Percentiles rank a stretch among this genome's conserved stretches.
Conservation (phyloP, 2,888 invertebrate genomes). For the Sabatieria punctata region DNA sequence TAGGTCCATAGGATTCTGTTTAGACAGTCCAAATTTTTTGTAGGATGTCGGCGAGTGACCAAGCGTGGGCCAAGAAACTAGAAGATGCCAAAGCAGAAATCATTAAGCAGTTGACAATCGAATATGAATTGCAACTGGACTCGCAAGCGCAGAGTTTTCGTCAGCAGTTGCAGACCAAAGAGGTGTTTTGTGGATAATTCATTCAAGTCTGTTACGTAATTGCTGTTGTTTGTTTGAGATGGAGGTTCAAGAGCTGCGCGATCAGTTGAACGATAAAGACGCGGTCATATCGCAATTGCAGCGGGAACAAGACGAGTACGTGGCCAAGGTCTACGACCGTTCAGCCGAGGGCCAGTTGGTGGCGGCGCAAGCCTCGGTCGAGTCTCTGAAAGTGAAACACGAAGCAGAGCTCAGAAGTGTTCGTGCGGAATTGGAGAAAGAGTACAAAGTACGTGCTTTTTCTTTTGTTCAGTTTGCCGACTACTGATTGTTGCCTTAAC, state of each 20-base stretch:
- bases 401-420: neutral
- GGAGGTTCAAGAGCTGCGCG: neutral
- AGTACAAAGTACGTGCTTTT: neutral
- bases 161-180: neutral
- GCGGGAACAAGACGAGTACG: neutral
- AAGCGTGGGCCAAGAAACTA: neutral
- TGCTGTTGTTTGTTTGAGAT: neutral
- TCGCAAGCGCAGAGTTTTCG: neutral
- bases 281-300: neutral
- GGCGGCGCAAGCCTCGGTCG: neutral
- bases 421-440: slow-evolving; percentile 1
- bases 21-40: too few relatives aligned
- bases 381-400: neutral
- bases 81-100: slow-evolving; percentile 4
- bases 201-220: neutral
- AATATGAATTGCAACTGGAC: slow-evolving; percentile 7
- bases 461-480: neutral
- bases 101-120: slow-evolving; percentile 6
- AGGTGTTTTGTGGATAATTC: neutral
- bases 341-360: neutral
- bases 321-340: neutral
- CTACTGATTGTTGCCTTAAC: too few relatives aligned
- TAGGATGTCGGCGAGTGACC: too few relatives aligned
- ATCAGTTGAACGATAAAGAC: neutral
- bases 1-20: too few relatives aligned